Evolutionary conservation across 2,797 vertebrate species (phyloP), one percentile per base, ranked within the genome.

Genomic region (Picus viridis): DNA sequence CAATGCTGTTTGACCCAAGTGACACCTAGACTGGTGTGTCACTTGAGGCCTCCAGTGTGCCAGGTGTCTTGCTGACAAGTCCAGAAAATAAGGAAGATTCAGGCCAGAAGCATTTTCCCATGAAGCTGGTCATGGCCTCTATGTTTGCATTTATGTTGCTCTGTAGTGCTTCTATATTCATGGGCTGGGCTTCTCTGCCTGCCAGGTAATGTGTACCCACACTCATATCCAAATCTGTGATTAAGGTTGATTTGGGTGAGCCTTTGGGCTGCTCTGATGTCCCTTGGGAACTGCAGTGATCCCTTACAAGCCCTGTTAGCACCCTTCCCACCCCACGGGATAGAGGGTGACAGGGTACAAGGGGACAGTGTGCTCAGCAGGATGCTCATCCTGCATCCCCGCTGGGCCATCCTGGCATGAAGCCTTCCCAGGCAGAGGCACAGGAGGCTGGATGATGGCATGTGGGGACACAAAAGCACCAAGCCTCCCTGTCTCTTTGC

Each of bases 381-480:
- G 58, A 34, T 1, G 2, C 30, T 56, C 30, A 47, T 23, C 62
- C 53, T 3, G 1, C 9, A 15, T 17, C 67, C n/a, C 15, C 2
- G 36, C 39, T 27, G 30, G 34, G 41, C 65, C 57, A 51, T 30
- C 53, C 73, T 71, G 62, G 23, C 57, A 39, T 0, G 0, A 63
- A 16, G 6, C 10, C 29, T 78, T 20, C 51, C 20, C 26, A 23
- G 17, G 67, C 3, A 27, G 59, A 22, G 10, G 5, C 23, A 64
- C 4, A 1, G 0, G 8, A 32, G 51, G 56, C 26, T 67, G 75
- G 47, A 9, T 36, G 36, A 10, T 0, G 5, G 10, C 0, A 4
- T 16, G 68, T 1, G 3, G 13, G 18, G 26, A 77, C 32, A 19
- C 43, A 39, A 63, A 68, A 9, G 6, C 43, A 26, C 39, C 0